Base-by-base conservation (phyloP, 2,797 vertebrate genomes). In the Pangasius larnaudii region DNA sequence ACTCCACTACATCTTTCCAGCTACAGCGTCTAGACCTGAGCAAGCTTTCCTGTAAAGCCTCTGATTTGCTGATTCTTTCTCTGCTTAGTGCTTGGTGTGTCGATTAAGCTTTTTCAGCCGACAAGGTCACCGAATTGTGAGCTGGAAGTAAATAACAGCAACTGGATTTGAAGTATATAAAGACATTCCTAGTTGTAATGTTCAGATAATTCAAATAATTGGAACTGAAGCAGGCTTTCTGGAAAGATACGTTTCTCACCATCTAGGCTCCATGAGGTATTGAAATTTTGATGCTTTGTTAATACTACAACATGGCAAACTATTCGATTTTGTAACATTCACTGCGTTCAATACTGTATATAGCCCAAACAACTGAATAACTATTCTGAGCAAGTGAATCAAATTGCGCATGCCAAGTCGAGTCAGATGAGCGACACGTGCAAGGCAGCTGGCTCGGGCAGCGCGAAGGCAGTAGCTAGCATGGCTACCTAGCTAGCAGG, bases 1-100 rank as follows among this genome's bases (percentile, higher is more conserved):
- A 86, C 86, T 87, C 42, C 24, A 49, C 49, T 80, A 7, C 63
- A 69, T 74, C 75, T 36, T 67, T 33, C 36, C 42, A 88, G 46
- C 69, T 79, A 84, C 6, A 49, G 39, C 22, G 74, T 85, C 81
- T 75, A 86, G 80, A 63, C 71, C 81, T 83, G 18, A 82, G 65
- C 49, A 89, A 78, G 69, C 83, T 24, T 33, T 87, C 81, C 51
- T 77, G 53, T 58, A 59, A 75, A 85, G 67, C 56, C 87, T 88
- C 61, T 87, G 65, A 24, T 30, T 74, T 84, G 65, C 79, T 83
- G 65, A 74, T 46, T 72, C 67, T 72, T 56, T 67, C 46, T 77
- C 81, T n/a, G 27, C n/a, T 49, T 53, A 65, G 59, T 72, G 49
- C 84, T 72, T 11, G n/a, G 30, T 5, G 46, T 85, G 67, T 59